Conservation (phyloP, 2,888 invertebrate species). For the Nomada ferruginata region DNA sequence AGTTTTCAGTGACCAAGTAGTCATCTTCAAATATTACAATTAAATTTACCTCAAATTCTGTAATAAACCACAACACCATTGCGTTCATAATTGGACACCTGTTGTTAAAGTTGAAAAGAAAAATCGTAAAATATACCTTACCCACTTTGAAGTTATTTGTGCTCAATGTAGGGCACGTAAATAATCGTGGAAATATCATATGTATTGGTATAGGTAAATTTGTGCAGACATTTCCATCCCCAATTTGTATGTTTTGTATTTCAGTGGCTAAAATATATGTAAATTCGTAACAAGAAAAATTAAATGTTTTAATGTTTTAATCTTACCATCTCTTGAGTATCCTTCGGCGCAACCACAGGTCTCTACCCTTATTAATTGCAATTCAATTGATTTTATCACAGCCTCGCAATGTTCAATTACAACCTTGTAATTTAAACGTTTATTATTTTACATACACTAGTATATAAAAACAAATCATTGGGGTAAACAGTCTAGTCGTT, state of each 20-base stretch:
- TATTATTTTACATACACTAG: neutral
- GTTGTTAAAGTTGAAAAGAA: slow-evolving; percentile 37
- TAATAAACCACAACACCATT: slow-evolving; percentile 80
- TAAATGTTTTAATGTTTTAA: neutral
- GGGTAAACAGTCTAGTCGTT: no score
- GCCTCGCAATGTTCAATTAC: slow-evolving; percentile 92
- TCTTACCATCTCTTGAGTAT: slow-evolving; percentile 93
- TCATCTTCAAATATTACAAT: slow-evolving; percentile 97
- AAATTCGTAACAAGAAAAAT: slow-evolving; percentile 9
- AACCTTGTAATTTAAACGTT: slow-evolving; percentile 84
- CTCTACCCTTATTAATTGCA: slow-evolving; percentile 97
- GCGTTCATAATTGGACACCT: neutral
- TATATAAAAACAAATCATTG: neutral
- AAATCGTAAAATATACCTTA: slow-evolving; percentile 83
- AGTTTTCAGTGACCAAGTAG: slow-evolving; percentile 97
- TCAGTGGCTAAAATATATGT: slow-evolving; percentile 90
- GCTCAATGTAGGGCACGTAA: slow-evolving; percentile 96
- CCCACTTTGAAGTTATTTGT: slow-evolving; percentile 98
- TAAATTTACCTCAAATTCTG: slow-evolving; percentile 98
- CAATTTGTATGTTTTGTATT: slow-evolving; percentile 99
- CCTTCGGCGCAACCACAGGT: slow-evolving; percentile 97
- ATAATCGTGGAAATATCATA: slow-evolving; percentile 97
- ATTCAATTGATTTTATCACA: slow-evolving; percentile 95
- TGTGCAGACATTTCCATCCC: slow-evolving; percentile 94
- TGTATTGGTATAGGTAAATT: slow-evolving; percentile 94